phyloP scores from a whole-genome alignment of 2,113 vertebrate genomes.

The Fregetta grallaria region DNA sequence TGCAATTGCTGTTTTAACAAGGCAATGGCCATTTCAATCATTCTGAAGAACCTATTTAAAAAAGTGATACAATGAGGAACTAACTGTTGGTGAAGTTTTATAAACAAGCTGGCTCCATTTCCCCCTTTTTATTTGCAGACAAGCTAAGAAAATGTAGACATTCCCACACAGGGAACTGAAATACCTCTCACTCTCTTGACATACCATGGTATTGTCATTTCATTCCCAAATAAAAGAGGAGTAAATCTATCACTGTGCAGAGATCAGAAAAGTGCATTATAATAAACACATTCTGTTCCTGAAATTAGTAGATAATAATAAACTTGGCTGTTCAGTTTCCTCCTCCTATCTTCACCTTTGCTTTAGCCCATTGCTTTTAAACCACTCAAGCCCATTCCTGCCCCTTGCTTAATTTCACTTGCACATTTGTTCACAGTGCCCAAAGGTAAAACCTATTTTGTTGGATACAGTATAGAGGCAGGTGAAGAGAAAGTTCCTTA shows the following conservation, averaged over 20 bases:
- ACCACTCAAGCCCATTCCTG: neutral
- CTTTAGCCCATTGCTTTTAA: neutral
- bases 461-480: neutral
- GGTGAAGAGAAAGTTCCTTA: neutral
- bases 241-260: neutral
- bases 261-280: conserved; percentile 18
- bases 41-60: neutral
- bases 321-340: neutral
- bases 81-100: neutral
- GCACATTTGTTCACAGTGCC: neutral
- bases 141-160: conserved; percentile 1
- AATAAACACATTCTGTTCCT: neutral
- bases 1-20: neutral
- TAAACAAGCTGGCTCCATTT: neutral
- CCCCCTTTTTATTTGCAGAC: neutral
- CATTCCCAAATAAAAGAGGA: neutral
- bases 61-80: neutral
- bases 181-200: neutral
- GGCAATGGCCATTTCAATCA: neutral
- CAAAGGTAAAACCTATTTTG: neutral
- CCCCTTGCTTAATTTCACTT: neutral
- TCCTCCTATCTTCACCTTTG: neutral
- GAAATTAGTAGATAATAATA: neutral
- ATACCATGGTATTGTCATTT: neutral
- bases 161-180: neutral